Evolutionary conservation across 2,113 vertebrate genomes (phyloP).

Genomic region (Lophochroa leadbeateri): DNA sequence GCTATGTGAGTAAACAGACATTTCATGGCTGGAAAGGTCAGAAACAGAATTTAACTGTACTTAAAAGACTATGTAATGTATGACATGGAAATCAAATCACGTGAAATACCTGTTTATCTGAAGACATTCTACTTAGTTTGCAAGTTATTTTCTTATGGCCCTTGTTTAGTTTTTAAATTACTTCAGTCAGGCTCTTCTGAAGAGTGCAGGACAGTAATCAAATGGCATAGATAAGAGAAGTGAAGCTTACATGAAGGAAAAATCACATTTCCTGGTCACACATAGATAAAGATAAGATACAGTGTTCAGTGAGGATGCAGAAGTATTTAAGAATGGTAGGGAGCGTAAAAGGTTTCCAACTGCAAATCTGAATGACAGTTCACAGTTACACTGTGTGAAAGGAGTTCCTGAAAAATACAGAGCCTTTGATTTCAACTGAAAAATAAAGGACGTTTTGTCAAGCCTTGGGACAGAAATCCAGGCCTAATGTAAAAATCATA

Average conservation of each 20-base stretch:
- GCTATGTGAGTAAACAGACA: not conserved
- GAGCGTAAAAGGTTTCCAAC: not conserved
- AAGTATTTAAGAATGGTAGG: not conserved
- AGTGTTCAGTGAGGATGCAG: not conserved
- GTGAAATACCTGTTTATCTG: rapidly evolving
- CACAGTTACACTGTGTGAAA: not conserved
- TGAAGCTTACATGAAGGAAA: not conserved
- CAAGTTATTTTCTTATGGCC: not conserved
- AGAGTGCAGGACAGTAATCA: not conserved
- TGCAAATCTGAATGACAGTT: not conserved
- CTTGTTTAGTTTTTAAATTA: not conserved
- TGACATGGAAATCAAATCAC: not conserved
- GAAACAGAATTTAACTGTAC: not conserved
- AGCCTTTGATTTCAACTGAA: not conserved
- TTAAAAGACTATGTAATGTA: not conserved
- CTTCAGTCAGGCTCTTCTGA: not conserved
- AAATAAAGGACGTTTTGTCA: not conserved
- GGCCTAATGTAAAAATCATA: not conserved
- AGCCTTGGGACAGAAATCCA: not conserved
- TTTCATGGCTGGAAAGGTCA: not conserved
- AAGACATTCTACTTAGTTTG: not conserved
- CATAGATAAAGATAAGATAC: not conserved
- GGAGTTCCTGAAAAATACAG: not conserved
- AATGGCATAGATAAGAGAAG: not conserved
- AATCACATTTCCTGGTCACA: not conserved